Percentiles rank a stretch among this genome's conserved stretches.
Conservation (phyloP, 2,113 vertebrate species). For the Capra hircus region DNA sequence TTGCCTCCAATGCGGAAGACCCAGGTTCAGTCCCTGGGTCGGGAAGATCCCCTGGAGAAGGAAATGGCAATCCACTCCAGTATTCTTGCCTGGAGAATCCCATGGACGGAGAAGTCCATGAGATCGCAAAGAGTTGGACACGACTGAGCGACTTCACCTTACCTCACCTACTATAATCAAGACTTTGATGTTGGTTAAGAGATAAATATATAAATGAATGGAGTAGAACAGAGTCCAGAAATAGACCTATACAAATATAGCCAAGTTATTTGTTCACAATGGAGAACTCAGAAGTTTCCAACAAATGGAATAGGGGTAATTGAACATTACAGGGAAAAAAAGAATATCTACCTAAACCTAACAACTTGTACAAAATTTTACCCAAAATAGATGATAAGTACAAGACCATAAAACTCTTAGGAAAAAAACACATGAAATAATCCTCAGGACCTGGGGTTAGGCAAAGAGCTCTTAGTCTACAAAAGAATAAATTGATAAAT, state of each 20-base stretch:
- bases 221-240: not conserved
- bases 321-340: not conserved
- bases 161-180: not conserved
- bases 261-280: not conserved
- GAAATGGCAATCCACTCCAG: too few species aligned
- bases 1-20: too few species aligned
- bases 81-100: too few species aligned
- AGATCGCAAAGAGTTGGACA: too few species aligned
- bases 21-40: too few species aligned
- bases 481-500: not conserved
- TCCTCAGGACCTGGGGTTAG: not conserved
- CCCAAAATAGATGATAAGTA: not conserved
- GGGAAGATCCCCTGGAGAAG: too few species aligned
- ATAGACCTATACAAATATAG: not conserved
- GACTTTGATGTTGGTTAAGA: not conserved
- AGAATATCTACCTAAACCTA: not conserved
- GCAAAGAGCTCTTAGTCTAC: not conserved
- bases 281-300: not conserved
- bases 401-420: not conserved
- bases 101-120: too few species aligned
- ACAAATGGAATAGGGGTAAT: not conserved
- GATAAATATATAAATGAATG: not conserved
- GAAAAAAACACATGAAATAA: not conserved
- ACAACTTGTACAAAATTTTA: not conserved
- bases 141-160: too few species aligned